phyloP scores from a whole-genome alignment of 2,888 invertebrate species.

The Ceriagrion tenellum region DNA sequence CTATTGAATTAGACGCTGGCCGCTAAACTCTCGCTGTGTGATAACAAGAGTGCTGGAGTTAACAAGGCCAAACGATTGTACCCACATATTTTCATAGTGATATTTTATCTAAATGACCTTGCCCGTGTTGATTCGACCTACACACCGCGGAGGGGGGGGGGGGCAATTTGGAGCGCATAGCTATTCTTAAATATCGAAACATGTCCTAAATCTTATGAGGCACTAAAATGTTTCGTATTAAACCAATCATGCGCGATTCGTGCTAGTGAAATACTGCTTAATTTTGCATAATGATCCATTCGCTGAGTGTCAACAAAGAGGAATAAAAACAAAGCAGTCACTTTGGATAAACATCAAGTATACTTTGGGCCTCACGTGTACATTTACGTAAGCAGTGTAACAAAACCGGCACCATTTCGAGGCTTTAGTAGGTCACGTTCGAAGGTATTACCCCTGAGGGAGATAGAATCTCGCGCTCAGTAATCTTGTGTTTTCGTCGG shows the following conservation, averaged over 20 bases:
- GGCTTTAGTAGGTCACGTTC: constrained; percentile 62
- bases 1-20: background rate
- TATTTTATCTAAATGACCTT: constrained; percentile 66
- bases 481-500: constrained; percentile 52
- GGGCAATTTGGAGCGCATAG: background rate
- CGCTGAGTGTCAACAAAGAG: background rate
- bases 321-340: background rate
- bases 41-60: constrained; percentile 20
- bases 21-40: constrained; percentile 38
- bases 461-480: constrained; percentile 57
- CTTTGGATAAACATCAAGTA: background rate
- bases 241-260: background rate
- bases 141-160: background rate
- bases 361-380: constrained; percentile 28
- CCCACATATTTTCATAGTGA: constrained; percentile 55
- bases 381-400: constrained; percentile 64
- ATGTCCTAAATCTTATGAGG: constrained; percentile 1
- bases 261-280: background rate
- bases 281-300: background rate
- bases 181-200: background rate
- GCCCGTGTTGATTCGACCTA: constrained; percentile 46
- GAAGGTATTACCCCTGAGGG: constrained; percentile 60
- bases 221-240: background rate
- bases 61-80: constrained; percentile 56
- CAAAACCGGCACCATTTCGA: constrained; percentile 62